Evolutionary conservation across 2,888 invertebrate genomes (phyloP), one percentile per base, ranked within the genome.

Genomic region (Hybos culiciformis): DNA sequence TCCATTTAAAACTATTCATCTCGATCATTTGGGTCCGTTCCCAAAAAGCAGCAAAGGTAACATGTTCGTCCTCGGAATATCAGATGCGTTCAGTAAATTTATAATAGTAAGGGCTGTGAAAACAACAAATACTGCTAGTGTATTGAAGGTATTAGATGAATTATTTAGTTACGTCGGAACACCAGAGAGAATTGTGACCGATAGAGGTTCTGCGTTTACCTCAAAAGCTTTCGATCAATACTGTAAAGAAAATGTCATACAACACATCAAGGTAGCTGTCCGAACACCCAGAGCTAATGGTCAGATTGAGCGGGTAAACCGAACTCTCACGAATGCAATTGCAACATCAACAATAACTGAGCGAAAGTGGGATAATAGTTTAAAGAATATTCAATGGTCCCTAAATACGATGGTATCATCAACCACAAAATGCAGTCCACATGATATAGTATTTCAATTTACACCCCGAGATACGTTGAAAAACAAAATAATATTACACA

Each of bases 131-230:
- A 50, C 46, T 8, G 26, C 33, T 3, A 42, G 44, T 1, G 51
- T 53, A 1, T 11, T 52, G 7, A 39, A 42, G 8, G 39, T 32
- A 14, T 14, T 14, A n/a, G 29, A 4, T 7, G 11, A 47, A 39
- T 9, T 48, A 3, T 43, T 41, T 1, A 24, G 32, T 11, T 46
- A 50, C 46, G 54, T 53, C 41, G 54, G 53, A 1, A 44, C 43
- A 19, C 53, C 53, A 29, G 41, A 31, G 31, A 43, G 47, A 8
- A 42, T 55, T 3, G 46, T 57, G 19, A 49, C 50, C 6, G 54
- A 58, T 42, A 41, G 54, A 43, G 56, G 55, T 12, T 50, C 55
- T 4, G 53, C 54, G 3, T 57, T 51, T 40, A 54, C 52, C 2
- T 51, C 54, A 0, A 49, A n/a, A n/a, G n/a, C n/a, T n/a, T n/a